phyloP scores from a whole-genome alignment of 2,797 vertebrate genomes.

The Mastacembelus armatus region DNA sequence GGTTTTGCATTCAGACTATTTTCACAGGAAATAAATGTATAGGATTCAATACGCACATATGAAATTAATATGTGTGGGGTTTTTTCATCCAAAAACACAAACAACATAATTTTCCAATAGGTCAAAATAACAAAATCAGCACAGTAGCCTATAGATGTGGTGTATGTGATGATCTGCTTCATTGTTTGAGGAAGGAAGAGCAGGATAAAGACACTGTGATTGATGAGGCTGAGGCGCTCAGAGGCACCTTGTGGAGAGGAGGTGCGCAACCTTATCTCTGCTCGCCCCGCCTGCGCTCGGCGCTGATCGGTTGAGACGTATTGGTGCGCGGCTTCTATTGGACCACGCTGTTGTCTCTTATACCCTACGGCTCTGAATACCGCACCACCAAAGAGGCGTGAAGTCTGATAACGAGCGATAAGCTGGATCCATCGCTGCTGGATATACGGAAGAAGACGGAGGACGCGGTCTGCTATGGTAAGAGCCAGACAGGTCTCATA shows the following conservation, averaged over 20 bases:
- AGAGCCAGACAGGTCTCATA: constrained; percentile 21
- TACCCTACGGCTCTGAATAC: constrained; percentile 43
- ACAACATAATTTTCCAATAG: too few relatives aligned
- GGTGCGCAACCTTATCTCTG: not conserved
- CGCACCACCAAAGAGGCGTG: constrained; percentile 46
- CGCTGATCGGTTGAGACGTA: constrained; percentile 55
- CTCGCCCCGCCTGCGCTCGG: constrained; percentile 53
- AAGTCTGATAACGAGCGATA: constrained; percentile 49
- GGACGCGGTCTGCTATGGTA: constrained; percentile 70
- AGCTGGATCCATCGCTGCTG: constrained; percentile 26
- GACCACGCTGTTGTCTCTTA: constrained; percentile 45
- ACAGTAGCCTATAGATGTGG: too few relatives aligned
- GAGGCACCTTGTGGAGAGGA: constrained; percentile 30
- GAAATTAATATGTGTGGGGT: too few relatives aligned
- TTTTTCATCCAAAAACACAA: too few relatives aligned
- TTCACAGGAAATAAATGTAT: too few relatives aligned
- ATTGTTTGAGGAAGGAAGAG: too few relatives aligned
- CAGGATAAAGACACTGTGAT: not conserved
- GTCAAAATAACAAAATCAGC: not conserved
- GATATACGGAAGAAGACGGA: constrained; percentile 51
- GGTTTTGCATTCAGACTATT: too few relatives aligned
- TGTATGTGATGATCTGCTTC: too few relatives aligned
- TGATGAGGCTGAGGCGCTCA: constrained; percentile 4
- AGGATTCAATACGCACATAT: too few relatives aligned
- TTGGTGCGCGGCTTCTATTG: constrained; percentile 40